Percentiles rank a stretch among this genome's conserved stretches.
These are phyloP conservation scores for Himalopsyche japonica DNA, from an alignment of 2,888 invertebrate genomes.

Conservation along the genomic window DNA sequence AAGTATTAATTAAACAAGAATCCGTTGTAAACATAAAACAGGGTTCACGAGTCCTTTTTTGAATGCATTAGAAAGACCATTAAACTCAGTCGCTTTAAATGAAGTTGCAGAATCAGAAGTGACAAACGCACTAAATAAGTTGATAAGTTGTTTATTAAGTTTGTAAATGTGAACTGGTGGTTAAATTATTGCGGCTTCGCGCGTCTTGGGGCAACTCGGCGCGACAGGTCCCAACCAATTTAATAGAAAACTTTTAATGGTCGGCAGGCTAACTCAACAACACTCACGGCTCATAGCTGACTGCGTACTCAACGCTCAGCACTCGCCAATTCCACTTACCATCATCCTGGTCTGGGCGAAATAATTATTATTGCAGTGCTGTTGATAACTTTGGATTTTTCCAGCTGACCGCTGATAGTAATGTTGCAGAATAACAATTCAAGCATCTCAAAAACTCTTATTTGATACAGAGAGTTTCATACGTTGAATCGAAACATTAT, in stretches of 20 bases:
- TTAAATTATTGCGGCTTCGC: not conserved
- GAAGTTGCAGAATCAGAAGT: not conserved
- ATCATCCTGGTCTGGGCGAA: not conserved
- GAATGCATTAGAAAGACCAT: not conserved
- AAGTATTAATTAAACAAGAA: too few species aligned
- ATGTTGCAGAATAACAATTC: too few species aligned
- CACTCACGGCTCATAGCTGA: not conserved
- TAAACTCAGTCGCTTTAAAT: not conserved
- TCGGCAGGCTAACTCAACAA: not conserved
- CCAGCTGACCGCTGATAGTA: too few species aligned
- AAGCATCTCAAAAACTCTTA: too few species aligned
- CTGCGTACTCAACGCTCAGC: not conserved
- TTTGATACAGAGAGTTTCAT: too few species aligned
- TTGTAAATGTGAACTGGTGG: not conserved
- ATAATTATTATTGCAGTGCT: not conserved
- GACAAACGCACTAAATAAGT: not conserved
- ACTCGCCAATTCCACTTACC: not conserved
- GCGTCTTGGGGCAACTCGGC: not conserved
- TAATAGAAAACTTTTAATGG: slow-evolving; percentile 1
- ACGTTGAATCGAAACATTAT: too few species aligned
- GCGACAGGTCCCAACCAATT: not conserved
- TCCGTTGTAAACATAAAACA: too few species aligned
- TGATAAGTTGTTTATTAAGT: slow-evolving; percentile 1
- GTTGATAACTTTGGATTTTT: not conserved
- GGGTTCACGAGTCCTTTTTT: not conserved